Conservation (phyloP, 2,888 invertebrate species). For the Macropis europaea region DNA sequence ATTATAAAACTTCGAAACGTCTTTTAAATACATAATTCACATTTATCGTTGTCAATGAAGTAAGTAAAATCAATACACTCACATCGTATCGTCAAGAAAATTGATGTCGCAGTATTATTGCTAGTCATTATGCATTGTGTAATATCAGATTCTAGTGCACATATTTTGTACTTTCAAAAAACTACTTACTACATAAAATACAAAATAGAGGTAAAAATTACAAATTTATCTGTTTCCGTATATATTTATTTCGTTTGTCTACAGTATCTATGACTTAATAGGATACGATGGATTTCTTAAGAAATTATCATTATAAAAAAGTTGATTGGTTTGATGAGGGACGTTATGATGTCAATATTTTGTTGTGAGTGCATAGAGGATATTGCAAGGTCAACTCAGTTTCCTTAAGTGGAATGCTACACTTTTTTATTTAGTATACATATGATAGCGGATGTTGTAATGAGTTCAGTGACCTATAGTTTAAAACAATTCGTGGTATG, state of each 20-base stretch:
- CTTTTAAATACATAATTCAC: slow-evolving; percentile 10
- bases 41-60: slow-evolving; percentile 17
- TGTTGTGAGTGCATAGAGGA: too few relatives aligned
- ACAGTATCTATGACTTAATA: too few relatives aligned
- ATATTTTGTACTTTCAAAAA: background rate
- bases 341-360: too few relatives aligned
- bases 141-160: background rate
- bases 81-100: slow-evolving; percentile 18
- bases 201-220: background rate
- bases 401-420: too few relatives aligned
- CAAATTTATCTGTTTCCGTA: slow-evolving; percentile 2
- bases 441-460: too few relatives aligned
- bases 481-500: too few relatives aligned
- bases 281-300: too few relatives aligned
- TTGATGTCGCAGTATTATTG: slow-evolving; percentile 27
- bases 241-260: background rate
- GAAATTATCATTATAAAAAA: too few relatives aligned
- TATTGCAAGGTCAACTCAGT: too few relatives aligned
- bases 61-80: slow-evolving; percentile 38
- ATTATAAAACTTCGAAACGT: background rate
- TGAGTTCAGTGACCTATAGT: too few relatives aligned
- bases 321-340: too few relatives aligned
- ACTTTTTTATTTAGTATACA: too few relatives aligned
- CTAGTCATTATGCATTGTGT: slow-evolving; percentile 16
- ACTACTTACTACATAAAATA: background rate